Percentiles rank a stretch among this genome's conserved stretches.
Conservation (phyloP, 2,113 vertebrate species). For the Prochilodus magdalenae region DNA sequence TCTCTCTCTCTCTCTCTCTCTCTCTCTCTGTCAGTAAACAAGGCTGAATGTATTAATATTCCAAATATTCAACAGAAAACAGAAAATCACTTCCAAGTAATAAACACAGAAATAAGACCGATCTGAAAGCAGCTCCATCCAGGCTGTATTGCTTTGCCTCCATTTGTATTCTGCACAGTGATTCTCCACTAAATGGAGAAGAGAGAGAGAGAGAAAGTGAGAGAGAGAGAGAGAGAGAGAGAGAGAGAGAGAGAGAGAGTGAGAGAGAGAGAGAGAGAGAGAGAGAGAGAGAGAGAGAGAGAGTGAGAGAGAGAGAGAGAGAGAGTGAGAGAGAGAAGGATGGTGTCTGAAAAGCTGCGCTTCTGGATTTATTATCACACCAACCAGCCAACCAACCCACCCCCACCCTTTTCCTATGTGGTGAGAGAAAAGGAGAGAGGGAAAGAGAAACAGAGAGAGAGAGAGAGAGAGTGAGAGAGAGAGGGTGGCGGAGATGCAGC, state of each 20-base stretch:
- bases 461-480: background rate
- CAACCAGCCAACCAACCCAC: background rate
- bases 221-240: background rate
- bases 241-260: background rate
- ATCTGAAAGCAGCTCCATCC: background rate
- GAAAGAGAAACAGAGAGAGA: background rate
- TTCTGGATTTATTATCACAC: background rate
- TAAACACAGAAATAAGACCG: background rate
- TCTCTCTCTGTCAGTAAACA: background rate
- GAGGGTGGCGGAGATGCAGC: too few relatives aligned
- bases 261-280: too few relatives aligned
- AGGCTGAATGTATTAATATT: background rate
- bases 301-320: too few relatives aligned
- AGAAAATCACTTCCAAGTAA: background rate
- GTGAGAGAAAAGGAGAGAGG: background rate
- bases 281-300: too few relatives aligned
- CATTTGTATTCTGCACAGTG: background rate
- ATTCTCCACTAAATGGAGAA: background rate
- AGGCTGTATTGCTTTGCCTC: background rate
- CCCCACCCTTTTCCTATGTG: background rate
- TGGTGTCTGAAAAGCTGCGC: background rate
- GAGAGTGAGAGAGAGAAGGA: background rate
- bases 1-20: background rate
- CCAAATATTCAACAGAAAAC: too few relatives aligned
- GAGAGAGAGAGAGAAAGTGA: background rate